Percentiles rank a stretch among this genome's conserved stretches.
Conservation (phyloP, 2,113 vertebrate species). For the Chaetorhynchus papuensis region DNA sequence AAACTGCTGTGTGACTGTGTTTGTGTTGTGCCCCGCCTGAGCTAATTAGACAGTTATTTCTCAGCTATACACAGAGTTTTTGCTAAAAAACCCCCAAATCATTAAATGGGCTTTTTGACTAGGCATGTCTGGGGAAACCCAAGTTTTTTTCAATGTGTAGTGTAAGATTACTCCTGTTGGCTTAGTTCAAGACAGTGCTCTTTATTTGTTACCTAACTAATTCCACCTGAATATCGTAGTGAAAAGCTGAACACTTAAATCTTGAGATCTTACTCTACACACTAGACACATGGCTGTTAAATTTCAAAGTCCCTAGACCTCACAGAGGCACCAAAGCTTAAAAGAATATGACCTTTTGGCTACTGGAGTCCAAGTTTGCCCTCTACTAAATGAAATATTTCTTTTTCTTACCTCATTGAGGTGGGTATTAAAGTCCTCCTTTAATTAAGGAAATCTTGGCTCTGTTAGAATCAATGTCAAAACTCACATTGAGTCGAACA, state of each 20-base stretch:
- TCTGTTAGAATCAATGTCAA: background rate
- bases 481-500: background rate
- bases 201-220: background rate
- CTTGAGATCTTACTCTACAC: background rate
- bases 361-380: background rate
- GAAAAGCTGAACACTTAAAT: background rate
- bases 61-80: background rate
- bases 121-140: background rate
- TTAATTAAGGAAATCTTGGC: conserved; percentile 7
- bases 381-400: background rate
- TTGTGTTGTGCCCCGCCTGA: background rate
- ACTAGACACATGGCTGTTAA: background rate
- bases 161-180: background rate
- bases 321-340: background rate
- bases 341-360: background rate
- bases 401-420: background rate
- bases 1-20: background rate
- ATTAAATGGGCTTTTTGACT: background rate
- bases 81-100: background rate
- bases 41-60: background rate
- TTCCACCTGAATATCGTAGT: background rate
- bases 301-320: background rate
- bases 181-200: background rate
- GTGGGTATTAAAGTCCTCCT: background rate
- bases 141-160: background rate